These are phyloP conservation scores for Cossypha polioptera DNA, from an alignment of 2,797 vertebrate genomes.

Conservation along the genomic window DNA sequence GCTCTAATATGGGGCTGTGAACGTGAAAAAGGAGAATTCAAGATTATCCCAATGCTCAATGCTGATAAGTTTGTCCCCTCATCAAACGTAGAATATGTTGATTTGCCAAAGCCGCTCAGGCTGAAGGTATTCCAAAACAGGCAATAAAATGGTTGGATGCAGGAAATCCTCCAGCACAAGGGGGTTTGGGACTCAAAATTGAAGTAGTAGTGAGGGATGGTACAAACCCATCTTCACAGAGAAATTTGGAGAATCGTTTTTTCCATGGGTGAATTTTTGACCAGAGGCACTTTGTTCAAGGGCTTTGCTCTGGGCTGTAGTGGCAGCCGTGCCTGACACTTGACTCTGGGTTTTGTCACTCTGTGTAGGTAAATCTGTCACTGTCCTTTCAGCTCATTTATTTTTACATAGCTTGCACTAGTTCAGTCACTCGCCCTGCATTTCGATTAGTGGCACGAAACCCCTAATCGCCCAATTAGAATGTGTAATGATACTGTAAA, in stretches of 20 bases:
- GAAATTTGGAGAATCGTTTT: not conserved
- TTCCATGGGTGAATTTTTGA: not conserved
- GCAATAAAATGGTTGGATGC: not conserved
- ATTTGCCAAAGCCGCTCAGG: not conserved
- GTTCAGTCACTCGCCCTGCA: not conserved
- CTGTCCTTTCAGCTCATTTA: not conserved
- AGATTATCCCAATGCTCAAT: not conserved
- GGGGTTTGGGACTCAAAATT: accelerated
- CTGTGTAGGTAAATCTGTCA: not conserved
- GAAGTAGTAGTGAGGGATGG: not conserved
- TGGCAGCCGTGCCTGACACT: accelerated
- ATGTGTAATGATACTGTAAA: slow-evolving; percentile 30
- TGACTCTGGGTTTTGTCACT: not conserved
- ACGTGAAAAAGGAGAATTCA: not conserved
- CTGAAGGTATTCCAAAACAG: not conserved
- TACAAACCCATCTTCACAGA: not conserved
- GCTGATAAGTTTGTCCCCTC: not conserved
- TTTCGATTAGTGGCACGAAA: not conserved
- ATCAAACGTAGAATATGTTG: not conserved
- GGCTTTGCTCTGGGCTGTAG: not conserved
- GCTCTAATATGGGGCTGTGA: not conserved
- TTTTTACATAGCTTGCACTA: not conserved
- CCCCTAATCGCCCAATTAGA: slow-evolving; percentile 25
- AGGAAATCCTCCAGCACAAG: not conserved
- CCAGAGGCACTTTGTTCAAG: not conserved